Percentiles rank a stretch among this genome's conserved stretches.
Conservation (phyloP, 2,113 vertebrate genomes). For the Pycnonotus jocosus region DNA sequence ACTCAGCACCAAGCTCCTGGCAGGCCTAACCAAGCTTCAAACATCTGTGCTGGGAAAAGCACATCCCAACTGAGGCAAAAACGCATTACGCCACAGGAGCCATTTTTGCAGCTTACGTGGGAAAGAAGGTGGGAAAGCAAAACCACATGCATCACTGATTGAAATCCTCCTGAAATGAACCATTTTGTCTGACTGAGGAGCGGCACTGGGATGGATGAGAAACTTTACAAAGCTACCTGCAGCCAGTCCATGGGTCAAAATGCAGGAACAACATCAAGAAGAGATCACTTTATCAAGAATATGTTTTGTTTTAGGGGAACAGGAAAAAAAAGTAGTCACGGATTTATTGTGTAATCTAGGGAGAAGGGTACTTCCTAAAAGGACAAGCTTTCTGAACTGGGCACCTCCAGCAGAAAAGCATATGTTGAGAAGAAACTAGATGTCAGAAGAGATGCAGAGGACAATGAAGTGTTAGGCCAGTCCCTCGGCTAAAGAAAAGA, state of each 20-base stretch:
- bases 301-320: not conserved
- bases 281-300: not conserved
- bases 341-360: not conserved
- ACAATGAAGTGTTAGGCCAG: not conserved
- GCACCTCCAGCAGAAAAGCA: not conserved
- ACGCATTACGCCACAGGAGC: not conserved
- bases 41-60: not conserved
- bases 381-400: not conserved
- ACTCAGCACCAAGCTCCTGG: not conserved
- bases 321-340: not conserved
- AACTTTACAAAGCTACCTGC: not conserved
- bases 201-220: accelerated
- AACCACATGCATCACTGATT: not conserved
- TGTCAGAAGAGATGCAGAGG: not conserved
- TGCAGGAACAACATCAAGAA: not conserved
- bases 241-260: not conserved
- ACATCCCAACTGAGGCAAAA: not conserved
- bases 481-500: not conserved
- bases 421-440: not conserved
- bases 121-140: not conserved
- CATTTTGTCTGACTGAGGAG: not conserved
- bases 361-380: not conserved
- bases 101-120: not conserved
- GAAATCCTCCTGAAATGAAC: not conserved
- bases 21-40: not conserved